Evolutionary conservation across 64 coral and sea anemone genomes (phyloP), one percentile per base, ranked within the genome.

Genomic region (Exaiptasia diaphana): DNA sequence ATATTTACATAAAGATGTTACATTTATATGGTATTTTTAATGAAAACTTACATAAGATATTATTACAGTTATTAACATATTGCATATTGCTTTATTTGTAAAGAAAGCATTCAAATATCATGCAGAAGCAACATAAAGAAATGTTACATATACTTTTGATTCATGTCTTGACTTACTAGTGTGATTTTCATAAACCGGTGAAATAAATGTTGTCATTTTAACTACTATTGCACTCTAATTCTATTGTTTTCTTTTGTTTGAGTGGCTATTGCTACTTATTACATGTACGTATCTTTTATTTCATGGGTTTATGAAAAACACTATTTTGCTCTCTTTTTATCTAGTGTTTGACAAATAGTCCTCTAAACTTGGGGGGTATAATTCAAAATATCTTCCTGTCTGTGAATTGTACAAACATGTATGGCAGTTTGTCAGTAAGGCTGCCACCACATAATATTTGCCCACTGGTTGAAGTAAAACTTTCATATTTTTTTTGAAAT

Each of bases 401-500:
- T 8, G 43, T 8, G 43, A 46, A 46, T 15, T 15, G 15, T 46
- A 38, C n/a, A 71, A 59, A 39, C 74, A 77, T 48, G 74, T 57
- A 52, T 77, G 74, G 22, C 74, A 58, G 63, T 75, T 74, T 30
- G 70, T 74, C 36, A 85, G 54, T 44, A 85, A 32, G 45, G 32
- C 25, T 85, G 82, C 82, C 20, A 75, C 79, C 35, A 82, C 48
- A 68, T 82, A 85, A 73, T 85, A 85, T 85, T 73, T 85, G 31
- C 60, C 79, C 20, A 82, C 79, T 52, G 63, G 79, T 39, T 82
- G 79, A 26, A 71, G 26, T 25, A 71, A 40, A 40, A 71, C 41
- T 39, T 71, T 71, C 23, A 71, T 41, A 40, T 71, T 71, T 40
- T 71, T 71, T 42, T 71, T 71, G 41, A 71, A 71, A 40, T 71